phyloP scores from a whole-genome alignment of 2,888 invertebrate genomes.

The Theretra japonica region DNA sequence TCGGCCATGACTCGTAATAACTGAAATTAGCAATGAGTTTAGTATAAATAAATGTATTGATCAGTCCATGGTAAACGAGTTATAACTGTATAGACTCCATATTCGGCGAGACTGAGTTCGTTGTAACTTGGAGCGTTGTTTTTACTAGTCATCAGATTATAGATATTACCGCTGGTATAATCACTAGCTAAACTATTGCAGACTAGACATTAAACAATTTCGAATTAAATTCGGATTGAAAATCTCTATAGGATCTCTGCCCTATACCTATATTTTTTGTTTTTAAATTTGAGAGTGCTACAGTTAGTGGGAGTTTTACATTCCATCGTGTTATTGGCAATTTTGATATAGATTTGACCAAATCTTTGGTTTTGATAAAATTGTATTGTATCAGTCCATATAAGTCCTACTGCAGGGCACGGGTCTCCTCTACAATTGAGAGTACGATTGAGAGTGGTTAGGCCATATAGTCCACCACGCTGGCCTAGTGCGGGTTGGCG shows the following conservation, averaged over 20 bases:
- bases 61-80: constrained; percentile 31
- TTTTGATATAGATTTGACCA: too few relatives aligned
- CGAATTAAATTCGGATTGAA: not conserved
- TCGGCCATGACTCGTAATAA: not conserved
- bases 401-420: too few relatives aligned
- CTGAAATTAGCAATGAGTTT: not conserved
- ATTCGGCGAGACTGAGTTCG: constrained; percentile 46
- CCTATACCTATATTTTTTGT: too few relatives aligned
- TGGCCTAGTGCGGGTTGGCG: too few relatives aligned
- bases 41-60: constrained; percentile 1
- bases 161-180: constrained; percentile 18
- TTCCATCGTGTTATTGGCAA: too few relatives aligned
- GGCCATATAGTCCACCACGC: too few relatives aligned
- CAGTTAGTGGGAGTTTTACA: too few relatives aligned
- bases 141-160: constrained; percentile 22
- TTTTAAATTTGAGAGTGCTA: too few relatives aligned
- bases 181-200: not conserved
- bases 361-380: too few relatives aligned
- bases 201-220: not conserved
- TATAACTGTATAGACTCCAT: constrained; percentile 46
- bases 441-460: too few relatives aligned
- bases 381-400: too few relatives aligned
- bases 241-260: not conserved
- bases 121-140: constrained; percentile 17
- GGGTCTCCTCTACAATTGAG: too few relatives aligned